Percentiles rank a stretch among this genome's conserved stretches.
phyloP scores from a whole-genome alignment of 1,140 invertebrate genomes.

The Drosophila punjabiensis region DNA sequence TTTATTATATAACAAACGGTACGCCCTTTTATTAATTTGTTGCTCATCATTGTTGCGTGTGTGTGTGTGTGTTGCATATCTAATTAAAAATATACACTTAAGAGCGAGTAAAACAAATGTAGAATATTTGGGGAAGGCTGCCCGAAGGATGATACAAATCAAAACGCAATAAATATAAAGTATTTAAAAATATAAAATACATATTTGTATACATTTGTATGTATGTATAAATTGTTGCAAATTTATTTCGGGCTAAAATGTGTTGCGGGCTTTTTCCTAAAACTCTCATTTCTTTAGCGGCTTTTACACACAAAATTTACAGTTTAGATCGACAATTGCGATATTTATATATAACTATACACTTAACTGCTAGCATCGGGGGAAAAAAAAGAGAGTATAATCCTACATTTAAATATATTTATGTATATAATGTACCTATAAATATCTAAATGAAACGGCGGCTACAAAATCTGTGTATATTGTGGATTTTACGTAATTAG shows the following conservation, averaged over 20 bases:
- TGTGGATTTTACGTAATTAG: conserved; percentile 1
- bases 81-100: conserved; percentile 10
- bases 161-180: conserved; percentile 44
- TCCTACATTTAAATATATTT: conserved; percentile 9
- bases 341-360: not conserved
- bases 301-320: conserved; percentile 35
- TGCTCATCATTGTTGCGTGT: conserved; percentile 17
- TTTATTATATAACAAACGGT: conserved; percentile 32
- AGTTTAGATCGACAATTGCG: conserved; percentile 13
- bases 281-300: not conserved
- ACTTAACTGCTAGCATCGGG: conserved; percentile 5
- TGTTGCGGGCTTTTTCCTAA: conserved; percentile 30
- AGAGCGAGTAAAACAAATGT: conserved; percentile 5
- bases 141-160: conserved; percentile 14
- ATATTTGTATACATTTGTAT: conserved; percentile 1
- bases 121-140: not conserved
- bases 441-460: conserved; percentile 27
- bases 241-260: conserved; percentile 23
- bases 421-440: conserved; percentile 4
- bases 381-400: conserved; percentile 1
- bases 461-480: conserved; percentile 17
- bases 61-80: not conserved
- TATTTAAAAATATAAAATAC: not conserved
- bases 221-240: conserved; percentile 1
- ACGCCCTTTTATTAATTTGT: not conserved